Base-by-base conservation (phyloP, 1,140 invertebrate genomes). In the Heliconius hewitsoni region DNA sequence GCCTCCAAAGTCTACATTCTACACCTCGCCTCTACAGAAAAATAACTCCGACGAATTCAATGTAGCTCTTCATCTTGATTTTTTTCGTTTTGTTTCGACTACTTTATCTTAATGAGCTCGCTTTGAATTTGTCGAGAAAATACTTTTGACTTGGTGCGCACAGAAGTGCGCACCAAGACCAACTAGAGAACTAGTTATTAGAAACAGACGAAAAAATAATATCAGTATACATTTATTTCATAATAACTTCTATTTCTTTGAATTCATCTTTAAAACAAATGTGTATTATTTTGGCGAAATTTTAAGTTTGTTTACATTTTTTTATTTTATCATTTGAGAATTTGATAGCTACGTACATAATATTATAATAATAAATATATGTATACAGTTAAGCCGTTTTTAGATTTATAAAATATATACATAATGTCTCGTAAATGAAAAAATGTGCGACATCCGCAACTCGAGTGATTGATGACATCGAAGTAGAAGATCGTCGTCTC, bases 81-180 rank as follows among this genome's bases (percentile, higher is more conserved):
- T 66, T 30, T 66, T 30, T 66, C 27, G 27, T 66, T 66, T 66
- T 66, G 60, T 66, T 66, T n/a, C 60, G 4, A 66, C 60, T 66
- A 66, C 60, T 30, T 66, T 66, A 66, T 66, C 60, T 66, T 66
- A 66, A 66, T 66, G 60, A 66, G 60, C 23, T 66, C 60, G 60
- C 60, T 66, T 66, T 66, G 23, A 66, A 30, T 66, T 66, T 66
- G 60, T 30, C 16, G 60, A 30, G 60, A 66, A 60, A 66, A 30
- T 57, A 57, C 60, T 66, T 66, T 66, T 66, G 27, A 30, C 60
- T 66, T 23, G 42, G 42, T 46, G 11, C 23, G 23, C 9, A 30
- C 1, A n/a, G n/a, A n/a, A n/a, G n/a, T n/a, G n/a, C n/a, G n/a
- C n/a, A n/a, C n/a, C n/a, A n/a, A n/a, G n/a, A n/a, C n/a, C n/a